Evolutionary conservation across 2,888 invertebrate genomes (phyloP).

Genomic region (Andricus curvator): DNA sequence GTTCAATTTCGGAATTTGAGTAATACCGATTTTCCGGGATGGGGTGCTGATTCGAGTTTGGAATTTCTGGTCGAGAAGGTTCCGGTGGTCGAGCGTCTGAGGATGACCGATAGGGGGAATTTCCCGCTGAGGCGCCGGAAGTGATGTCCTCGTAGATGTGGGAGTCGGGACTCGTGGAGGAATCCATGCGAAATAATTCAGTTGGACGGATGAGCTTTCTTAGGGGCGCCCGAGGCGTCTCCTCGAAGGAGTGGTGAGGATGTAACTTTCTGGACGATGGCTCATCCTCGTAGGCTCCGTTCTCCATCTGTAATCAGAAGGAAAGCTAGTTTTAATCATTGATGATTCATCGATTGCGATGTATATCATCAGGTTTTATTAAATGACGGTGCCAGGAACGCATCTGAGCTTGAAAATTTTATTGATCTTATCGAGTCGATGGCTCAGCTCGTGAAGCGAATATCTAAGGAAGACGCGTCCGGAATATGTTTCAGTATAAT

Average conservation of each 20-base stretch:
- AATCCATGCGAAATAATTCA: slow-evolving; percentile 52
- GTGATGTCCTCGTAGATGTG: slow-evolving; percentile 75
- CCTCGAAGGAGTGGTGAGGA: slow-evolving; percentile 36
- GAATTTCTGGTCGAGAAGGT: slow-evolving; percentile 43
- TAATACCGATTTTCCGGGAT: slow-evolving; percentile 34
- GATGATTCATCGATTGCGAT: slow-evolving; percentile 34
- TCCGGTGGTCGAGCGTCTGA: slow-evolving; percentile 18
- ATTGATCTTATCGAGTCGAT: slow-evolving; percentile 34
- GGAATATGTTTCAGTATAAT: slow-evolving; percentile 24
- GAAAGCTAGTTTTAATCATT: slow-evolving; percentile 30
- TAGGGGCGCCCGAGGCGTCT: slow-evolving; percentile 43
- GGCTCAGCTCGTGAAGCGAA: slow-evolving; percentile 19
- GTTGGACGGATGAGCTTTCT: slow-evolving; percentile 42
- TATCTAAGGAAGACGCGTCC: slow-evolving; percentile 24
- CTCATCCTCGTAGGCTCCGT: slow-evolving; percentile 74
- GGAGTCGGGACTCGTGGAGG: slow-evolving; percentile 54
- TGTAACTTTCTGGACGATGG: slow-evolving; percentile 46
- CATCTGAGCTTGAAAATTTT: slow-evolving; percentile 13
- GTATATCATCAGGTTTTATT: slow-evolving; percentile 29
- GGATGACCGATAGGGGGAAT: slow-evolving; percentile 1
- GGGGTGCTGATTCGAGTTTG: slow-evolving; percentile 19
- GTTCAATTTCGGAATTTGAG: slow-evolving; percentile 40
- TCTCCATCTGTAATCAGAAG: slow-evolving; percentile 71
- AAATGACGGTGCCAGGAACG: slow-evolving; percentile 4
- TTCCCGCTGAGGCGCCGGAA: slow-evolving; percentile 23